These are phyloP conservation scores for Paralvinella palmiformis DNA, from an alignment of 1,140 invertebrate species.

Conservation along the genomic window DNA sequence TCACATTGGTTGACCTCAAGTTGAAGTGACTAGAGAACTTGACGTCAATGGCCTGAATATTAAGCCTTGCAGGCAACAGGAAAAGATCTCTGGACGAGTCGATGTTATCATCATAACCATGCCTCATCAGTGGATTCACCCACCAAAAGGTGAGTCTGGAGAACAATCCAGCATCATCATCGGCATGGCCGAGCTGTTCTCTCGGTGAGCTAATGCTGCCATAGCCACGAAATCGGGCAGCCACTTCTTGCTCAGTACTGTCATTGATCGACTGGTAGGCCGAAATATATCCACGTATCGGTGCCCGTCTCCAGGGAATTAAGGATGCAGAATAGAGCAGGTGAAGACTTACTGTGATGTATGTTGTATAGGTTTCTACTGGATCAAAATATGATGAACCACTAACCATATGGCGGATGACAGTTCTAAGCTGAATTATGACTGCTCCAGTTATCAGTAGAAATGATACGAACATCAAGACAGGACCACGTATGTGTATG, in stretches of 20 bases:
- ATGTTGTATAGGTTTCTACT: slow-evolving; percentile 47
- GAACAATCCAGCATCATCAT: slow-evolving; percentile 64
- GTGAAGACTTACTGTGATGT: slow-evolving; percentile 30
- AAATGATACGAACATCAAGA: slow-evolving; percentile 62
- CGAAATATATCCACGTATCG: not conserved
- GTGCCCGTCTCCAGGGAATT: slow-evolving; percentile 27
- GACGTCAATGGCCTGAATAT: slow-evolving; percentile 57
- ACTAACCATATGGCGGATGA: slow-evolving; percentile 27
- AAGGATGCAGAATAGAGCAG: slow-evolving; percentile 39
- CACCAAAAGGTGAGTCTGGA: slow-evolving; percentile 79
- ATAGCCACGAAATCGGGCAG: slow-evolving; percentile 49
- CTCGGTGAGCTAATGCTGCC: slow-evolving; percentile 60
- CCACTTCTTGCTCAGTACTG: not conserved
- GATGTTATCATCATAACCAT: slow-evolving; percentile 67
- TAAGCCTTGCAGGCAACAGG: slow-evolving; percentile 69
- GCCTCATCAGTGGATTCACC: slow-evolving; percentile 78
- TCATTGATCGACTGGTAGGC: too few relatives aligned
- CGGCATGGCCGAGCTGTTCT: slow-evolving; percentile 70
- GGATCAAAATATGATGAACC: slow-evolving; percentile 50
- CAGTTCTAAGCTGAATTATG: slow-evolving; percentile 41
- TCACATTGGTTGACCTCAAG: too few relatives aligned
- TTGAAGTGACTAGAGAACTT: slow-evolving; percentile 52
- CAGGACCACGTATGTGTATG: slow-evolving; percentile 63
- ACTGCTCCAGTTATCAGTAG: slow-evolving; percentile 59
- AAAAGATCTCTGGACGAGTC: slow-evolving; percentile 74